Percentiles rank a stretch among this genome's conserved stretches.
These are phyloP conservation scores for Gasterosteus aculeatus DNA, from an alignment of 2,113 vertebrate genomes.

Conservation along the genomic window DNA sequence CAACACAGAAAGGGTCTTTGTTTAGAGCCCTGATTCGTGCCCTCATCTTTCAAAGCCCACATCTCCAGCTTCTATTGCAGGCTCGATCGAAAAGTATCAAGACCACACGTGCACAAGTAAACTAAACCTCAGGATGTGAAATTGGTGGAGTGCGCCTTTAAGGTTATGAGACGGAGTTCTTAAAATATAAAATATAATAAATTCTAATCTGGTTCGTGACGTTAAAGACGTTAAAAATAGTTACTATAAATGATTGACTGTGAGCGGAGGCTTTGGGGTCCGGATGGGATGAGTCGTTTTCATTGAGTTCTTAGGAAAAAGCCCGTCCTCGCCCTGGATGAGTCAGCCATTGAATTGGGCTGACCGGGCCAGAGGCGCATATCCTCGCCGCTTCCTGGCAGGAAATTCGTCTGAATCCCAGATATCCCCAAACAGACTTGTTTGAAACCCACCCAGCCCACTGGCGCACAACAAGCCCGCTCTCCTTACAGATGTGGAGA, in stretches of 20 bases:
- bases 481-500: slow-evolving; percentile 21
- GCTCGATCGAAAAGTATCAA: not conserved
- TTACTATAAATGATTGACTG: not conserved
- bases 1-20: not conserved
- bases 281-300: not conserved
- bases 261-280: not conserved
- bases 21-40: not conserved
- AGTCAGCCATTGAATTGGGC: slow-evolving; percentile 68
- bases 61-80: not conserved
- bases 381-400: slow-evolving; percentile 79
- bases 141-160: not conserved
- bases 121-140: not conserved
- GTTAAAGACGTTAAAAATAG: not conserved
- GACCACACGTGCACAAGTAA: not conserved
- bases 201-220: not conserved
- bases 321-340: slow-evolving; percentile 62
- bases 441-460: slow-evolving; percentile 69
- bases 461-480: slow-evolving; percentile 42
- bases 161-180: not conserved
- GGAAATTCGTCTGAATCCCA: slow-evolving; percentile 76
- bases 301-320: slow-evolving; percentile 36
- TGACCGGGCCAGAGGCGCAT: slow-evolving; percentile 64
- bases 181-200: not conserved
- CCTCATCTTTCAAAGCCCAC: not conserved
- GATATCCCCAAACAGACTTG: slow-evolving; percentile 71